A percentile compares a stretch with the other conserved stretches of the same genome.
Conservation (phyloP, 2,113 vertebrate genomes). For the Hylia prasina region DNA sequence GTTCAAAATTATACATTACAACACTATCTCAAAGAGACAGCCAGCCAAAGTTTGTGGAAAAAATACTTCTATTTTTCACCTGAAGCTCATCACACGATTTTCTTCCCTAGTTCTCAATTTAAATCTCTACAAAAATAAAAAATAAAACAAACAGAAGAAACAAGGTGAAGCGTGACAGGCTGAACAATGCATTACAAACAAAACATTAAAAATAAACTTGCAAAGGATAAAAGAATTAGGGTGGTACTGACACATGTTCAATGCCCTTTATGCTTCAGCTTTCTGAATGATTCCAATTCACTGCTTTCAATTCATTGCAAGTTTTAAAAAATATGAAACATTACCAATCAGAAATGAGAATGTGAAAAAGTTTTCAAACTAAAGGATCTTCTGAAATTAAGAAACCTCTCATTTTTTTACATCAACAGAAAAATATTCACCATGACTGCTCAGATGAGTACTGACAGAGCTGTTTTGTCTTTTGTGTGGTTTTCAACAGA, state of each 20-base stretch:
- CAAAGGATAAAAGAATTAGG: background rate
- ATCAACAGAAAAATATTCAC: background rate
- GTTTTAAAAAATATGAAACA: background rate
- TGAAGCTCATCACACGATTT: background rate
- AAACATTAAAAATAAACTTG: background rate
- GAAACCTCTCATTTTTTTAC: background rate
- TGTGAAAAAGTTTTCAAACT: background rate
- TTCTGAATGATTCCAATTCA: background rate
- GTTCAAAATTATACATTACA: background rate
- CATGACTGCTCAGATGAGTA: background rate
- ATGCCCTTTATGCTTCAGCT: background rate
- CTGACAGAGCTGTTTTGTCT: background rate
- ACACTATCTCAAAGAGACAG: background rate
- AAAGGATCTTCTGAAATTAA: background rate
- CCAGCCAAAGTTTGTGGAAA: background rate
- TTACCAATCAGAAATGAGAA: background rate
- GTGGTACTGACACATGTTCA: background rate
- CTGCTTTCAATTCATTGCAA: background rate
- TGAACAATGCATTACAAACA: background rate
- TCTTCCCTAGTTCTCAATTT: background rate
- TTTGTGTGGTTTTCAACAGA: background rate
- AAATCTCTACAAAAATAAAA: background rate
- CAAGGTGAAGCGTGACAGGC: background rate
- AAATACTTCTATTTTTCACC: background rate
- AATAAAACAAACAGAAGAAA: background rate